Percentiles rank a stretch among this genome's conserved stretches.
Conservation (phyloP, 2,113 vertebrate genomes). For the Salvelinus alpinus region DNA sequence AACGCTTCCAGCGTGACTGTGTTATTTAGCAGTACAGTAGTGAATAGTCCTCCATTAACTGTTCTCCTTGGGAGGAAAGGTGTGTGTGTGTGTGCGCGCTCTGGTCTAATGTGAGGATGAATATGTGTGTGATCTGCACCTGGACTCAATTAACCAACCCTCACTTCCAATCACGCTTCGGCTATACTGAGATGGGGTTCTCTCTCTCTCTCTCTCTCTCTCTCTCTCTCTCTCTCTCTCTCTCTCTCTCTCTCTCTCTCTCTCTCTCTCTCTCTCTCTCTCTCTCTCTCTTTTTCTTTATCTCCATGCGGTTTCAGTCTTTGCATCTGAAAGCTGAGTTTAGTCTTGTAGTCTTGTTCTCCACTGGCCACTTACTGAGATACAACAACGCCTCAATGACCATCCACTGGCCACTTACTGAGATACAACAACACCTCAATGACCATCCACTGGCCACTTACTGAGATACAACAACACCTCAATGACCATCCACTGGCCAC, state of each 20-base stretch:
- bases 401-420: no score
- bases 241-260: neutral
- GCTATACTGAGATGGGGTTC: conserved; percentile 13
- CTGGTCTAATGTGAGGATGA: neutral
- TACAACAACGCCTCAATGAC: no score
- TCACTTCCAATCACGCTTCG: conserved; percentile 22
- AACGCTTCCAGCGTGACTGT: neutral
- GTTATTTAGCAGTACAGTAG: neutral
- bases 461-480: no score
- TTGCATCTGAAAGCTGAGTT: no score
- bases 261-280: neutral
- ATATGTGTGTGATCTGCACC: conserved; percentile 38
- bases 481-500: no score
- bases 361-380: no score
- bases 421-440: no score
- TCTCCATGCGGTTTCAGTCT: neutral
- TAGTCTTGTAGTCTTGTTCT: no score
- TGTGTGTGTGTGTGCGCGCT: neutral
- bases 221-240: neutral
- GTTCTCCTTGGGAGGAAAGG: neutral
- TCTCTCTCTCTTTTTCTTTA: neutral
- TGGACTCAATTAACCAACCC: conserved; percentile 45
- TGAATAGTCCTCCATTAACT: neutral
- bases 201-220: neutral
- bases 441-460: no score